Percentiles rank a stretch among this genome's conserved stretches.
Conservation (phyloP, 2,888 invertebrate genomes). For the Leptinotarsa peninsularis region DNA sequence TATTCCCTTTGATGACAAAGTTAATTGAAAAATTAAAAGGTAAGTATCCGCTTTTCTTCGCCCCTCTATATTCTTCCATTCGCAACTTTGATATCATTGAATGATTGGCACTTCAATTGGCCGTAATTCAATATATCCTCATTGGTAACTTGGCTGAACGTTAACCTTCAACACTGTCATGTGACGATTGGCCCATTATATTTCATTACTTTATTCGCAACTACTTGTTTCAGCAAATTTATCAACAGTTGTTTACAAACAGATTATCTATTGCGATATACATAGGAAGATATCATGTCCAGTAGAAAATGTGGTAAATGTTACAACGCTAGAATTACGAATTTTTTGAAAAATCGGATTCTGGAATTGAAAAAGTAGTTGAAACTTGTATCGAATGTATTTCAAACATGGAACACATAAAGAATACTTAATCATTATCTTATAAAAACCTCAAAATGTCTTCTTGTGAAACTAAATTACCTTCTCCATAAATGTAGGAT, state of each 20-base stretch:
- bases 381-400: too few species aligned
- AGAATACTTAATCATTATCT: too few species aligned
- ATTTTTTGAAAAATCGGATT: too few species aligned
- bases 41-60: slow-evolving; percentile 16
- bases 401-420: too few species aligned
- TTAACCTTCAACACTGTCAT: slow-evolving; percentile 53
- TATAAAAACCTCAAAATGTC: too few species aligned
- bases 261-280: too few species aligned
- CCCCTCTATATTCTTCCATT: slow-evolving; percentile 35
- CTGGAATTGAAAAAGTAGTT: too few species aligned
- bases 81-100: slow-evolving; percentile 49
- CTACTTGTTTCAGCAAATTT: slow-evolving; percentile 1
- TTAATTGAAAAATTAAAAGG: slow-evolving; percentile 20
- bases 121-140: slow-evolving; percentile 57
- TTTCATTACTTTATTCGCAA: slow-evolving; percentile 15
- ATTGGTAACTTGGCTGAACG: slow-evolving; percentile 53
- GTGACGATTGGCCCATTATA: slow-evolving; percentile 31
- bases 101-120: slow-evolving; percentile 57
- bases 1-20: background rate
- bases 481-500: too few species aligned
- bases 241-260: slow-evolving; percentile 8
- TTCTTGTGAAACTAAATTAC: too few species aligned
- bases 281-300: too few species aligned
- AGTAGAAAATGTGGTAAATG: too few species aligned
- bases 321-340: too few species aligned